A percentile compares a stretch with the other conserved stretches of the same genome.
phyloP scores from a whole-genome alignment of 2,888 invertebrate species.

The Nowickia ferox region DNA sequence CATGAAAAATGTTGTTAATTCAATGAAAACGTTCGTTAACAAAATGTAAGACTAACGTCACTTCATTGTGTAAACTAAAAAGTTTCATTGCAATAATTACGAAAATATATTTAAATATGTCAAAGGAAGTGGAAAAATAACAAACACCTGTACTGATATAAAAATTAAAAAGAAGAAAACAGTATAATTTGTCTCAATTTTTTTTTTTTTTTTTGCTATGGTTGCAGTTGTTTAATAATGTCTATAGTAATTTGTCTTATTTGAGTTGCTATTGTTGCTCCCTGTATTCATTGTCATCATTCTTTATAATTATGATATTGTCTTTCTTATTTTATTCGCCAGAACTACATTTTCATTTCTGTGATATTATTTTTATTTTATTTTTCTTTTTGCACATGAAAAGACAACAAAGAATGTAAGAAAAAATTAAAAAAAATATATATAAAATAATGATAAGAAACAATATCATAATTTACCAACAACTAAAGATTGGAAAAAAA shows the following conservation, averaged over 20 bases:
- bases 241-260: background rate
- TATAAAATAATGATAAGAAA: background rate
- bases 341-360: background rate
- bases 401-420: background rate
- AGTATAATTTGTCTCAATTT: no score
- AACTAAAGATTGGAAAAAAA: background rate
- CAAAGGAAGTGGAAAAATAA: no score
- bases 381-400: background rate
- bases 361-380: background rate
- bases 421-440: background rate
- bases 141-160: no score
- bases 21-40: no score
- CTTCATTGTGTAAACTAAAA: no score
- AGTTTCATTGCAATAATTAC: no score
- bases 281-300: no score
- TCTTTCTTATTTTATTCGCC: background rate
- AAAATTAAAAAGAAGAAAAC: no score
- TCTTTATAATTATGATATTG: background rate
- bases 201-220: no score
- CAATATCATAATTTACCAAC: background rate
- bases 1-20: no score
- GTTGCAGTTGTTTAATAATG: background rate
- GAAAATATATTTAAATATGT: no score
- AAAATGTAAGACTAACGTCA: no score
- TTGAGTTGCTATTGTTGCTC: constrained; percentile 1